Base-by-base conservation (phyloP, 2,888 invertebrate species). In the Drosophila formosana region DNA sequence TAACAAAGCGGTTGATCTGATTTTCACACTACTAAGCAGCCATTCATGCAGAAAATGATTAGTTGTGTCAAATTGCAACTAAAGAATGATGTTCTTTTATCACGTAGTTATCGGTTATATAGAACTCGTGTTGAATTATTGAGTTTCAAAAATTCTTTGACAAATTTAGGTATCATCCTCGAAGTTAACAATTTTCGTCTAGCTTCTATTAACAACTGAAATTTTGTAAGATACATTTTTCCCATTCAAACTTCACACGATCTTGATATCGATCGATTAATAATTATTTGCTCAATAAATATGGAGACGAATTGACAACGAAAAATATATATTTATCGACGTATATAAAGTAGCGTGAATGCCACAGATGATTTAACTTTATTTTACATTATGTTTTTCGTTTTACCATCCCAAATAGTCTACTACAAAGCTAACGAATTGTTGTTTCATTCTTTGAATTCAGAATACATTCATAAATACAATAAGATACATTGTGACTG, bases 341-440 rank as follows among this genome's bases (percentile, higher is more conserved):
- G 39, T 41, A 41, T 41, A 18, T 18, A 13, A 41, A 41, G 39
- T 41, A 41, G 39, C 39, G 3, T 41, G 18, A 41, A 41, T 41
- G 39, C 39, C 39, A 41, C 39, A 13, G 18, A 41, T 47, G 34
- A 18, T 70, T 51, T 37, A 30, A 51, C 53, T 71, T 76, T 65
- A 71, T 57, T 62, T 61, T 65, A 75, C 65, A 76, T 74, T 71
- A 76, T 75, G 63, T 69, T 55, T 66, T 55, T 57, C 28, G 43
- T 34, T 46, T 66, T 53, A 41, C 30, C 60, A 64, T 67, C 63
- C 57, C 58, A 52, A 47, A 46, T 52, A 34, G 45, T 9, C 58
- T 49, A 13, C 51, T 49, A 45, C 49, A 51, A 55, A 56, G 47
- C 51, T 46, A 75, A 28, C 37, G 37, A 56, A 56, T 51, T 39